These are phyloP conservation scores for Nasonia longicornis DNA, from an alignment of 1,140 invertebrate genomes.

Conservation along the genomic window DNA sequence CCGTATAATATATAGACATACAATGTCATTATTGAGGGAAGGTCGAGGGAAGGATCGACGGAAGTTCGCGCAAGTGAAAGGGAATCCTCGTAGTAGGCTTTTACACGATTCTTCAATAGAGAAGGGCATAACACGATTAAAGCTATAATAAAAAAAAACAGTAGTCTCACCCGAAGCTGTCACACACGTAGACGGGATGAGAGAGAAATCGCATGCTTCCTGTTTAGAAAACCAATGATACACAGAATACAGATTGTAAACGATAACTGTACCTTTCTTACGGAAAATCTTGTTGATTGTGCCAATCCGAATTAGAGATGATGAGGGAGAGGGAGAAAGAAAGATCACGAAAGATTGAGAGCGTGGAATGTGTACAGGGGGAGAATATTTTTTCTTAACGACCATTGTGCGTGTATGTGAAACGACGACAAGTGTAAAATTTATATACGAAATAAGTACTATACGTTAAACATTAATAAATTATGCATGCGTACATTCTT, in stretches of 20 bases:
- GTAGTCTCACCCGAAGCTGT: slow-evolving; percentile 24
- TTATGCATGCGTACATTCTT: no score
- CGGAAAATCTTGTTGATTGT: slow-evolving; percentile 47
- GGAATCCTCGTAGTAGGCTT: background rate
- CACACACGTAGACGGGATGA: slow-evolving; percentile 14
- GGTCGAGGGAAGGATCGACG: background rate
- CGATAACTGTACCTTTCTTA: slow-evolving; percentile 30
- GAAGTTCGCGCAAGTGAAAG: background rate
- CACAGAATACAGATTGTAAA: slow-evolving; percentile 34
- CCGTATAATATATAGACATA: slow-evolving; percentile 26
- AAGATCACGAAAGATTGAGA: background rate
- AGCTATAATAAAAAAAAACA: slow-evolving; percentile 26
- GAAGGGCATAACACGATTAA: slow-evolving; percentile 18
- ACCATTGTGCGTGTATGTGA: background rate
- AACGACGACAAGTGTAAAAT: background rate
- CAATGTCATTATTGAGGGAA: slow-evolving; percentile 14
- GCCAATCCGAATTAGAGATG: slow-evolving; percentile 47
- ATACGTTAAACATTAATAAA: no score
- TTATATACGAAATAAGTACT: background rate
- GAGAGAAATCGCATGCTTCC: slow-evolving; percentile 43
- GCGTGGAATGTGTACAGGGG: background rate
- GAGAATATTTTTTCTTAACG: background rate
- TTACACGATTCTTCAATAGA: slow-evolving; percentile 4
- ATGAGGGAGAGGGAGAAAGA: background rate
- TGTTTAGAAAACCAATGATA: slow-evolving; percentile 28